Base-by-base conservation (phyloP, 1,140 invertebrate genomes). In the Artemia franciscana region DNA sequence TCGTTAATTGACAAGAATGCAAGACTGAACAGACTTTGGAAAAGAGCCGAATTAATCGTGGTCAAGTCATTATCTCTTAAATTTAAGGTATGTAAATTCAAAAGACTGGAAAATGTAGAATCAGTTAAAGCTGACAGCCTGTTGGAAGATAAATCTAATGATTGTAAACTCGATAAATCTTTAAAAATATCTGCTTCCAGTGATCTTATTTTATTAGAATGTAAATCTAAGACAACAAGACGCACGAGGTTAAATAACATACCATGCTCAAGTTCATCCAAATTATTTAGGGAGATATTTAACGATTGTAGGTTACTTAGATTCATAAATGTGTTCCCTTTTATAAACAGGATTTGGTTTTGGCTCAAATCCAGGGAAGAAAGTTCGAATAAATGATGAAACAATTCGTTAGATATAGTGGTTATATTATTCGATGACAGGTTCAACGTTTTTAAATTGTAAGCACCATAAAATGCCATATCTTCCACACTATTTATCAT, bases 121-220 rank as follows among this genome's bases (percentile, higher is more conserved):
- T 86, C 82, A 15, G 79, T 78, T 60, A 91, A 79, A 28, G 73
- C 77, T 58, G 80, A 78, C 59, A 90, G 84, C 23, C 79, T 73
- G 71, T 91, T 91, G 68, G 83, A 77, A 63, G 86, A 82, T 61
- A 89, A 74, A 68, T 83, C 82, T 24, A 91, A 72, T 30, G 84
- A 79, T 74, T 88, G 84, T 24, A 91, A 75, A 67, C 80, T 84
- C 70, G 80, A 80, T 24, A 88, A 74, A 64, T 85, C 82, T 67
- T 82, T 79, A 70, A 89, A 89, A 51, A 85, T 78, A 62, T 78
- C 77, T 2, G 78, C 75, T 69, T 86, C 83, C 66, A 89, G 78
- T 64, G 77, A 78, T 26, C 77, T 80, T 58, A 90, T 72, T 58
- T 75, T 75, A 72, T 91, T 91, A 71, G 80, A 77, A 0, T 82